Evolutionary conservation across 2,113 vertebrate species (phyloP), one percentile per base, ranked within the genome.

Genomic region (Acanthisitta chloris): DNA sequence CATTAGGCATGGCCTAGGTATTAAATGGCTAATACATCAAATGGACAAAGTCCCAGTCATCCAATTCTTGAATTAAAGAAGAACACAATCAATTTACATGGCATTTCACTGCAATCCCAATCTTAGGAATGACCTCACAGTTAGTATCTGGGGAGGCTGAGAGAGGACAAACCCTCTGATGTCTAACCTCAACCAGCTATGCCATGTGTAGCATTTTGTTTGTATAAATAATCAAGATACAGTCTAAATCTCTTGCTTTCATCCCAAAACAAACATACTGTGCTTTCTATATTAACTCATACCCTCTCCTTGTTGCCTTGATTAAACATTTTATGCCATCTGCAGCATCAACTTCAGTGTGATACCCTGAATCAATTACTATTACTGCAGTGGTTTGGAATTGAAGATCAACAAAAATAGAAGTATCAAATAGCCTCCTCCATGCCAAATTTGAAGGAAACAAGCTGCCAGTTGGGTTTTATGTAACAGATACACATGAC

Each of bases 251-350:
- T 55, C 57, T 70, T 73, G 52, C 64, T 61, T 91, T 65, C 55
- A 36, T 76, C 64, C 17, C 51, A 36, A 89, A 88, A 82, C 73
- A 90, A 91, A 77, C 49, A 84, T 69, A 80, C 89, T 45, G 31
- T 81, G 43, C 12, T 81, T 61, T 78, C 45, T 88, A 23, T 89
- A 93, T 92, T 91, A 97, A 87, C 61, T 52, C 31, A 51, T 74
- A 88, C 42, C n/a, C 18, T 83, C 14, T 78, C 61, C 81, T 58
- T 55, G 16, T 9, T 91, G 64, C 67, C 38, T 79, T 90, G 84
- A 95, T 94, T 95, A 95, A 93, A 90, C 72, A 92, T 91, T 71
- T 90, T 58, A 73, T 69, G 54, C 66, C 90, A 94, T 83, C 93
- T 96, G 87, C 70, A 94, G 61, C 17, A 90, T 54, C 62, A 89